phyloP scores from a whole-genome alignment of 2,113 vertebrate genomes.

The Brienomyrus brachyistius region DNA sequence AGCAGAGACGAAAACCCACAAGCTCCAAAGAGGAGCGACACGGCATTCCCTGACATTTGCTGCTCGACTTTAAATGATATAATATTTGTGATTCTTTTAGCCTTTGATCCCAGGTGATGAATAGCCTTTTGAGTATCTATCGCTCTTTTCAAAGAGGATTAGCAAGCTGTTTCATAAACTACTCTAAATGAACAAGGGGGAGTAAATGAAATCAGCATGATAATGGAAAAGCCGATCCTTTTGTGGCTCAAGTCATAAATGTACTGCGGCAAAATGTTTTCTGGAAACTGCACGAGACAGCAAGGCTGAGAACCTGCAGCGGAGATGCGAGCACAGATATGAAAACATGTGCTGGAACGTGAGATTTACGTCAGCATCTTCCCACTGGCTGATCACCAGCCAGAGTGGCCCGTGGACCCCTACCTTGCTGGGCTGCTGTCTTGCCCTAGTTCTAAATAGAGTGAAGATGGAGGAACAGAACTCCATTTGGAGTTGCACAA shows the following conservation, averaged over 20 bases:
- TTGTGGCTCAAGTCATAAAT: not conserved
- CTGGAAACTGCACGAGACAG: not conserved
- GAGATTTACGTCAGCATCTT: not conserved
- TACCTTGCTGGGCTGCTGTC: not conserved
- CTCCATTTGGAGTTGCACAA: not conserved
- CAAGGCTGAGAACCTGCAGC: not conserved
- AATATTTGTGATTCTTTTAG: not conserved
- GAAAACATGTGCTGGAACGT: not conserved
- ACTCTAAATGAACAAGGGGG: not conserved
- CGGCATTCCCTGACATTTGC: not conserved
- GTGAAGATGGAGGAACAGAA: not conserved
- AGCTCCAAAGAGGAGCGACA: not conserved
- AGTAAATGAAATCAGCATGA: not conserved
- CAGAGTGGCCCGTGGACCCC: not conserved
- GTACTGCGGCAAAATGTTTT: not conserved
- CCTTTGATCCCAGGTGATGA: not conserved
- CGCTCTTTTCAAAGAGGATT: constrained; percentile 3
- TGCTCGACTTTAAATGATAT: not conserved
- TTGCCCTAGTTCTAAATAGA: not conserved
- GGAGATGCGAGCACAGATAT: not conserved
- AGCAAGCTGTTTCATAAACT: not conserved
- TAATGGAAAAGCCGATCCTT: not conserved
- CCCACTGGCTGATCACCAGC: not conserved
- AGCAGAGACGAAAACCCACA: not conserved
- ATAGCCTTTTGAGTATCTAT: constrained; percentile 5